These are phyloP conservation scores for Notodonta ziczac DNA, from an alignment of 2,888 invertebrate genomes.

Conservation along the genomic window DNA sequence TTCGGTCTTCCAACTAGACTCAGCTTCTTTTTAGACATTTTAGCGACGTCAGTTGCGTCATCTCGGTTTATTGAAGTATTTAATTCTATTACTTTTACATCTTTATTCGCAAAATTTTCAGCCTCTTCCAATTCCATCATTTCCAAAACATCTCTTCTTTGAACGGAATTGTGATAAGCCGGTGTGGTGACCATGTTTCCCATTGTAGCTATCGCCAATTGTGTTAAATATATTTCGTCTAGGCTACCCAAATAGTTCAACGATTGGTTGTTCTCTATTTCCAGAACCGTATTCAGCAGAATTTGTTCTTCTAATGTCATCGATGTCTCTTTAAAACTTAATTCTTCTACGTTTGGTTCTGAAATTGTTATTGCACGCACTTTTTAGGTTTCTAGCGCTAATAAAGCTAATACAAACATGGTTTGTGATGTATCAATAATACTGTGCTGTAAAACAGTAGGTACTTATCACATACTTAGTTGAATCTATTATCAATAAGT, in stretches of 20 bases:
- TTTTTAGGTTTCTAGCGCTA: too few relatives aligned
- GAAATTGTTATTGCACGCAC: conserved; percentile 35
- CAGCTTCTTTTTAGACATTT: conserved; percentile 39
- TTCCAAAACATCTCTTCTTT: conserved; percentile 54
- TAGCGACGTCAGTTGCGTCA: conserved; percentile 12
- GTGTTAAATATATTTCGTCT: conserved; percentile 67
- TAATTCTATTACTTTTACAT: not conserved
- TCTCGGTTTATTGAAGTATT: conserved; percentile 5
- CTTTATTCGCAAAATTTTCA: conserved; percentile 8
- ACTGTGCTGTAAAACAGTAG: too few relatives aligned
- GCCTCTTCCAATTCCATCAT: conserved; percentile 21
- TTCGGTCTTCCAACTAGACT: conserved; percentile 64
- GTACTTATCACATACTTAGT: too few relatives aligned
- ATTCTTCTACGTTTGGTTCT: conserved; percentile 53
- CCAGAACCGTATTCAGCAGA: conserved; percentile 59
- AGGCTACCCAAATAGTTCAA: conserved; percentile 55
- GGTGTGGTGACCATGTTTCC: conserved; percentile 38
- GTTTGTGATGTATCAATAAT: too few relatives aligned
- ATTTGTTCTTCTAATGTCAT: conserved; percentile 61
- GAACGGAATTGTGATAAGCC: conserved; percentile 43
- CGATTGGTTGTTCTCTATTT: conserved; percentile 61
- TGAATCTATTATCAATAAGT: too few relatives aligned
- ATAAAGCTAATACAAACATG: too few relatives aligned
- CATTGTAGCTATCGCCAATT: conserved; percentile 63
- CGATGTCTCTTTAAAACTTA: conserved; percentile 44